Base-by-base conservation (phyloP, 1,140 invertebrate species). In the Varroa destructor region DNA sequence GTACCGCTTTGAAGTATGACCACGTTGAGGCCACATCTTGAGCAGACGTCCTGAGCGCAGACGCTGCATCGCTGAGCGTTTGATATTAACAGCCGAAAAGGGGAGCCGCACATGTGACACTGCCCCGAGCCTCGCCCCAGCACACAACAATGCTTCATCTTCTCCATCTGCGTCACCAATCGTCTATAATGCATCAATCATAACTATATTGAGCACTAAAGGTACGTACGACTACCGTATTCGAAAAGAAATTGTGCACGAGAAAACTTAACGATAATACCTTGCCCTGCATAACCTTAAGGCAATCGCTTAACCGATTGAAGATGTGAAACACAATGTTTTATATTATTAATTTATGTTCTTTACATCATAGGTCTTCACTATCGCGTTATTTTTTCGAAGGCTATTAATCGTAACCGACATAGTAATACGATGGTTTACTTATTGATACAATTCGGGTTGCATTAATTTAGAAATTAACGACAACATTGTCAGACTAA, bases 151-250 rank as follows among this genome's bases (percentile, higher is more conserved):
- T 67, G 40, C 61, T 46, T 40, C 61, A 67, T 40, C 40, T 67
- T 67, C 40, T 67, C 61, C 40, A 67, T 40, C 61, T 67, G 61
- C 40, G 14, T 67, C n/a, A 67, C 61, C 12, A 67, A 46, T 67
- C 61, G 61, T 43, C 61, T 67, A 46, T 1, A 67, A 40, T 14
- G 12, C 57, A 58, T 25, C 5, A 58, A 58, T 58, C 57, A 40
- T 37, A 58, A 5, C 36, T 58, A 25, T 12, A 0, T 25, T 58
- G 6, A 40, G 12, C 5, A 58, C 42, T 3, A 25, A 37, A 6
- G 36, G 36, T 25, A 56, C n/a, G 55, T 6, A 58, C 14, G 36
- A 6, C 3, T 14, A 37, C 14, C 4, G 4, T 58, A 3, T 3
- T 14, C 12, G 3, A 58, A 40, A 4, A 40, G 57, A 4, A 58